Base-by-base conservation (phyloP, 2,797 vertebrate species). In the Sebastes hopkinsi region DNA sequence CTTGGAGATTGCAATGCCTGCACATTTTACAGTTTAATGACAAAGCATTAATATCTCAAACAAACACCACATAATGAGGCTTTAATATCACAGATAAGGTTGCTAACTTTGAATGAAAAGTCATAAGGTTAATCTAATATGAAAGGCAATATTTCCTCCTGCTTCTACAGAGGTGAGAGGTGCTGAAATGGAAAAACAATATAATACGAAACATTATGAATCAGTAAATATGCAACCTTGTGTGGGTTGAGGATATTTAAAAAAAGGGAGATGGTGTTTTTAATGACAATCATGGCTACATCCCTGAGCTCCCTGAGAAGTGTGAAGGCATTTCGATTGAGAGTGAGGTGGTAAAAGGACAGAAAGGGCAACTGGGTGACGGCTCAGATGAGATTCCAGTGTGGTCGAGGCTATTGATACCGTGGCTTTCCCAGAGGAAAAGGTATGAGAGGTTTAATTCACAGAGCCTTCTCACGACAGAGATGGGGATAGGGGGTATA, bases 371-470 rank as follows among this genome's bases (percentile, higher is more conserved):
- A 42, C 29, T 2, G 30, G 25, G 38, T 42, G 52, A 75, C 30
- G 12, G 23, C 27, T 16, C 13, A 72, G 79, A 76, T 27, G n/a
- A 81, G 55, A 84, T 56, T 36, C 27, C 25, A 46, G 34, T 0
- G 7, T 6, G 36, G 30, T 52, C 18, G 3, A 71, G 25, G 56
- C 25, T 58, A 38, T n/a, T 42, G 66, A 72, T 58, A 16, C 8
- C 3, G 1, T 8, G 7, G n/a, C 22, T 74, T 9, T 75, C 77
- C 68, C 60, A 2, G 0, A 61, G 64, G 69, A 76, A 74, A 74
- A n/a, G 18, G 29, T 14, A 23, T 3, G 38, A 78, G 46, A 56
- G 29, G 27, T 59, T 84, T 78, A 46, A 72, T 85, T 88, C 80
- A 75, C 69, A 71, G 74, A 60, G 52, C 13, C 22, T 23, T 80